Percentiles rank a stretch among this genome's conserved stretches.
Conservation (phyloP, 2,113 vertebrate genomes). For the Thomomys bottae region DNA sequence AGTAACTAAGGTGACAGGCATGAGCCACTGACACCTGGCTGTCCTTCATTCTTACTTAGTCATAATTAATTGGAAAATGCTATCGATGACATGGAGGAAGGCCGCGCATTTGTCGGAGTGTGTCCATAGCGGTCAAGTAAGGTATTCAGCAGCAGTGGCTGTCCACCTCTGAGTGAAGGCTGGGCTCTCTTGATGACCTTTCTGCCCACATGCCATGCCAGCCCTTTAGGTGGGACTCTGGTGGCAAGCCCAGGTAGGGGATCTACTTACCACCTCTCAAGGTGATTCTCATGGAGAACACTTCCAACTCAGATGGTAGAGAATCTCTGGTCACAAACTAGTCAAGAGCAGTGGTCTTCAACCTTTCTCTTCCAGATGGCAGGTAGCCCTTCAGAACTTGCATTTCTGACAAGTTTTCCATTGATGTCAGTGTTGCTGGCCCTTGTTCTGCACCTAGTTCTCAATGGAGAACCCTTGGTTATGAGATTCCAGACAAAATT, state of each 20-base stretch:
- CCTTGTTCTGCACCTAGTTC: neutral
- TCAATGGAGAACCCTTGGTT: neutral
- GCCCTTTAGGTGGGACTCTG: neutral
- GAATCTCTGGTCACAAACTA: neutral
- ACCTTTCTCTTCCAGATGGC: neutral
- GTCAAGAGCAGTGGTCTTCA: neutral
- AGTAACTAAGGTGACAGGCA: no score
- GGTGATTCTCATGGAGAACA: neutral
- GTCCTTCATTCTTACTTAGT: neutral
- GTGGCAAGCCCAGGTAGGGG: neutral
- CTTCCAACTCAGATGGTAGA: neutral
- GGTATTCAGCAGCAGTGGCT: neutral
- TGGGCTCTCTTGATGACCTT: neutral
- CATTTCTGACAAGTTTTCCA: neutral
- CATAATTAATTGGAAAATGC: neutral
- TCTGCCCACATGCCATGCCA: neutral
- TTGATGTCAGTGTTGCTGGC: neutral
- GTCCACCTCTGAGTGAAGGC: neutral
- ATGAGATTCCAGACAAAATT: neutral
- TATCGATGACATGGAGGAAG: accelerated
- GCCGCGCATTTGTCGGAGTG: neutral
- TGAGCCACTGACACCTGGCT: no score
- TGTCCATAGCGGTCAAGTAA: neutral
- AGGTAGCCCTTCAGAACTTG: neutral
- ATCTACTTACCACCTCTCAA: neutral